A percentile compares a stretch with the other conserved stretches of the same genome.
phyloP scores from a whole-genome alignment of 1,140 invertebrate species.

The Brachionus rotundiformis region DNA sequence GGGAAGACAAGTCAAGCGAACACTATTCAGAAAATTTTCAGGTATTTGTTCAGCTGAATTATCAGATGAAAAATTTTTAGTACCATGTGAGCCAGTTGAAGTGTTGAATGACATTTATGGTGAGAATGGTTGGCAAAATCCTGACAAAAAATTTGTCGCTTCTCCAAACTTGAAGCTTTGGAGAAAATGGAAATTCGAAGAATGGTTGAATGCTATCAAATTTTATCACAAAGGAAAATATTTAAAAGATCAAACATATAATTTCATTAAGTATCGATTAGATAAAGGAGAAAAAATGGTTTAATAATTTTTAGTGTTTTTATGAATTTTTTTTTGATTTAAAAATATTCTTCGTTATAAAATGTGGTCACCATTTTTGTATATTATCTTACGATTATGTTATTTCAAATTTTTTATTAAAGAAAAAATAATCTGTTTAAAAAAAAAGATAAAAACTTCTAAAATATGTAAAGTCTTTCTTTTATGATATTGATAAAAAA shows the following conservation, averaged over 20 bases:
- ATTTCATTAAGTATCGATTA: neutral
- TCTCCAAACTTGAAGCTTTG: neutral
- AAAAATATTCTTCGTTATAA: too few relatives aligned
- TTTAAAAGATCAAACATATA: neutral
- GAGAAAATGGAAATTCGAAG: neutral
- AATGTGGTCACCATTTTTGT: too few relatives aligned
- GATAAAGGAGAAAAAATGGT: neutral
- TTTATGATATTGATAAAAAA: too few relatives aligned
- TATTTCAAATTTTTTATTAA: too few relatives aligned
- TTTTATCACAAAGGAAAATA: neutral
- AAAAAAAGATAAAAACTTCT: too few relatives aligned
- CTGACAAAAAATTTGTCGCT: neutral
- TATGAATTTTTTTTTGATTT: too few relatives aligned
- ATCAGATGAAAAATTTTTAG: neutral
- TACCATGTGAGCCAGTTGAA: neutral
- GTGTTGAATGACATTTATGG: neutral
- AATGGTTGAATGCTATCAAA: neutral
- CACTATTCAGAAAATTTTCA: neutral
- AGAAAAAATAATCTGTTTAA: too few relatives aligned
- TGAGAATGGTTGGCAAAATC: neutral
- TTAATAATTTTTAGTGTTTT: too few relatives aligned
- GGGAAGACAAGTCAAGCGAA: neutral
- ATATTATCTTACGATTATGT: too few relatives aligned
- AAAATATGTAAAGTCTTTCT: too few relatives aligned
- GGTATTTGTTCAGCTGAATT: slow-evolving; percentile 4